Percentiles rank a stretch among this genome's conserved stretches.
Evolutionary conservation across 2,113 vertebrate species (phyloP).

Genomic region (Etia nguti): DNA sequence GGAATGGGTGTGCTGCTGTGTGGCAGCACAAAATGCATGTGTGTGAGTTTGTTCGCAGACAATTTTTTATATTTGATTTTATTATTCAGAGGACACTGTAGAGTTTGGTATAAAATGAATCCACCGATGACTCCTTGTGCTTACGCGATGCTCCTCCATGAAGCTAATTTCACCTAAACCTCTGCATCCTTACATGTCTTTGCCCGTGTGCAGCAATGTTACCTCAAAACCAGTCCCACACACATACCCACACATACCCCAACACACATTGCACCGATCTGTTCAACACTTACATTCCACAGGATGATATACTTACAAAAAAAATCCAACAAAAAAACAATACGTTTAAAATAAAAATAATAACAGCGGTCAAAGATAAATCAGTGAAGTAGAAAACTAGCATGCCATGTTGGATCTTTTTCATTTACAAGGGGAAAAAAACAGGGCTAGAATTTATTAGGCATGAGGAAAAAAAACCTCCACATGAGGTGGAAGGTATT

Average conservation of each 20-base stretch:
- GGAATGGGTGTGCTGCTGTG: slow-evolving; percentile 4
- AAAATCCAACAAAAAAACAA: background rate
- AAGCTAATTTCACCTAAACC: background rate
- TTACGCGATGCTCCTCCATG: background rate
- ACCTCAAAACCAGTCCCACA: background rate
- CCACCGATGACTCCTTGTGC: background rate
- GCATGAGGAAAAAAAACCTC: background rate
- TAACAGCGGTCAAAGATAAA: slow-evolving; percentile 10
- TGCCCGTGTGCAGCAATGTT: background rate
- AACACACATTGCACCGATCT: slow-evolving; percentile 17
- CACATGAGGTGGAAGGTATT: background rate
- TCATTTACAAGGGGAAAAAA: slow-evolving; percentile 60
- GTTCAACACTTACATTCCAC: slow-evolving; percentile 32
- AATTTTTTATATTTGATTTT: background rate
- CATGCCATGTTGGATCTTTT: slow-evolving; percentile 67
- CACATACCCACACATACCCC: background rate
- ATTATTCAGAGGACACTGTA: background rate
- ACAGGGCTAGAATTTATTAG: slow-evolving; percentile 16
- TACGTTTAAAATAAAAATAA: background rate
- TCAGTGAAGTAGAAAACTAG: slow-evolving; percentile 74
- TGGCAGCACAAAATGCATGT: background rate
- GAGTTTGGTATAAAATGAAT: slow-evolving; percentile 14
- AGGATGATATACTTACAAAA: background rate
- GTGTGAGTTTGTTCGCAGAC: background rate
- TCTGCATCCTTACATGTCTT: background rate